Conservation (phyloP, 2,888 invertebrate genomes). For the Ormia ochracea region DNA sequence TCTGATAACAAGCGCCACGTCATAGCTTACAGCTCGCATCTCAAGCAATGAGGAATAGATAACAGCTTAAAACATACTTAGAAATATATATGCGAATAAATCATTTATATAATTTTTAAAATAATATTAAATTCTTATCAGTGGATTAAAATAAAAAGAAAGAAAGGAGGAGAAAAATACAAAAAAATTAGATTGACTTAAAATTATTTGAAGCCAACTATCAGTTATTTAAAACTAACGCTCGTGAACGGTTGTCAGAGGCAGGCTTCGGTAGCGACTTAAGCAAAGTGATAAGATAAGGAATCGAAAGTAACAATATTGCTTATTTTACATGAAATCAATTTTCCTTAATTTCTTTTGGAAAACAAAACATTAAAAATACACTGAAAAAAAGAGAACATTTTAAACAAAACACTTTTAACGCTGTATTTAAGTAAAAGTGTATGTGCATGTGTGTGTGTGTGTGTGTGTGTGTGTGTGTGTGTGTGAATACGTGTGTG, state of each 20-base stretch:
- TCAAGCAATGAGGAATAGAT: neutral
- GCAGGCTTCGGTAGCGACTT: neutral
- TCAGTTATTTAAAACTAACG: slow-evolving; percentile 33
- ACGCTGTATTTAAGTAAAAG: neutral
- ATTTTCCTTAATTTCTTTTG: neutral
- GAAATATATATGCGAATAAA: slow-evolving; percentile 12
- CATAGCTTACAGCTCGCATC: neutral
- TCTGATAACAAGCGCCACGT: neutral
- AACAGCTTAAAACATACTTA: neutral
- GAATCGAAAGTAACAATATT: neutral
- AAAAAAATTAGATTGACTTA: neutral
- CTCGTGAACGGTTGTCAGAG: slow-evolving; percentile 25
- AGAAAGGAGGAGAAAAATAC: neutral
- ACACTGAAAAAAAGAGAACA: neutral
- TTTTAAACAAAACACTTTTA: slow-evolving; percentile 19
- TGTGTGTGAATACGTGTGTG: neutral
- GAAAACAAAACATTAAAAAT: slow-evolving; percentile 9
- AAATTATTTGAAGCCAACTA: neutral
- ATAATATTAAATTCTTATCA: slow-evolving; percentile 20
- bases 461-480: neutral
- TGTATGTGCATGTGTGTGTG: neutral
- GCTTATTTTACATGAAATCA: neutral
- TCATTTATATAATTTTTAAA: neutral
- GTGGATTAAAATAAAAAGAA: neutral
- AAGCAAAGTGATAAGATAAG: neutral